Evolutionary conservation across 92 coral and sea anemone genomes (phyloP).

Genomic region (Metridium senile): DNA sequence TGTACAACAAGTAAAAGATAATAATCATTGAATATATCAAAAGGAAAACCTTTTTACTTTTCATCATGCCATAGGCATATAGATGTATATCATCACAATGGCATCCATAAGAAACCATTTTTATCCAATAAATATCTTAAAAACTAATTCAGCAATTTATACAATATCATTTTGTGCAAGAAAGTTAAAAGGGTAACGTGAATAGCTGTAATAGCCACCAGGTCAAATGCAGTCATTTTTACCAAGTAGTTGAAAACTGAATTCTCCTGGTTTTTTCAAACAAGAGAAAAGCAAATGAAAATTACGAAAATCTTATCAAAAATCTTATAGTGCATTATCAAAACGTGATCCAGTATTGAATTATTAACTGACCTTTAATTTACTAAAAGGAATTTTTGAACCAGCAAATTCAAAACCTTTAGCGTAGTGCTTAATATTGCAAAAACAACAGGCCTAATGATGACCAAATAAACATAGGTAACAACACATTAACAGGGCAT

Average conservation of each 20-base stretch:
- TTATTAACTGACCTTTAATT: no score
- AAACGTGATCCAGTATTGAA: no score
- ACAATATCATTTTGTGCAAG: no score
- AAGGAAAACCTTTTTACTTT: conserved; percentile 40
- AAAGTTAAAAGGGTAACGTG: not conserved
- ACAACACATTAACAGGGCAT: no score
- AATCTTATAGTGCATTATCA: no score
- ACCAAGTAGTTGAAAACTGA: no score
- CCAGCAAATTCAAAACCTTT: not conserved
- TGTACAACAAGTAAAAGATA: no score
- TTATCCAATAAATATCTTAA: not conserved
- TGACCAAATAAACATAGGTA: not conserved
- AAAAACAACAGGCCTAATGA: not conserved
- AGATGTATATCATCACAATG: conserved; percentile 5
- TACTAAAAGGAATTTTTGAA: not conserved
- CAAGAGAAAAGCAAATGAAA: no score
- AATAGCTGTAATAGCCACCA: no score
- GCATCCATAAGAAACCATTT: not conserved
- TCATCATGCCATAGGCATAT: conserved; percentile 39
- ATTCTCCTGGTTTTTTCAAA: no score
- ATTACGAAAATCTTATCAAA: no score
- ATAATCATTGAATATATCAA: not conserved
- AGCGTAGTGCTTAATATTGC: not conserved
- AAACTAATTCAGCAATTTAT: not conserved
- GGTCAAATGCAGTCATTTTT: no score